phyloP scores from a whole-genome alignment of 2,888 invertebrate species.

The Apamea sordens region DNA sequence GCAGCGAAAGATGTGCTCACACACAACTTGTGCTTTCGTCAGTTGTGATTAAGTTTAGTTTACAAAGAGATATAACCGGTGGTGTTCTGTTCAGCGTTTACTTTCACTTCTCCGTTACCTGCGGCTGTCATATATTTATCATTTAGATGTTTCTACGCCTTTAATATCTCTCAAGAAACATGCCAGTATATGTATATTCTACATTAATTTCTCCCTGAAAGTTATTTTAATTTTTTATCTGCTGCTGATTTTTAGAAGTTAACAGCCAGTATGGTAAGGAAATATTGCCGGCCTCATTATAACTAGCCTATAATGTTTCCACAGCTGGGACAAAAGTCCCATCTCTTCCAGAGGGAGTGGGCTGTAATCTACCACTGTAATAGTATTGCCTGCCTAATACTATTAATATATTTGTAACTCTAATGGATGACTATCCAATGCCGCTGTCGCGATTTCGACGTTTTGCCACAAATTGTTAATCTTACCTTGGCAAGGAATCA shows the following conservation, averaged over 20 bases:
- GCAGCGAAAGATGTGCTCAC: constrained; percentile 20
- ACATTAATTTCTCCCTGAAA: constrained; percentile 2
- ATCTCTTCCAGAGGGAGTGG: background rate
- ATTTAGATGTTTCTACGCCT: constrained; percentile 32
- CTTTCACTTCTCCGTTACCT: constrained; percentile 56
- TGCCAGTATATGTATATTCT: background rate
- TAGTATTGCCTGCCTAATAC: background rate
- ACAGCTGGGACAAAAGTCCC: background rate
- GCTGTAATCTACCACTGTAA: background rate
- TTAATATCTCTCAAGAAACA: constrained; percentile 6
- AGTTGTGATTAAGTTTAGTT: constrained; percentile 50
- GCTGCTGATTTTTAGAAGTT: background rate
- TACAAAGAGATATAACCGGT: constrained; percentile 39
- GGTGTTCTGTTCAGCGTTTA: constrained; percentile 46
- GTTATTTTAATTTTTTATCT: background rate
- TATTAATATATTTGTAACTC: background rate
- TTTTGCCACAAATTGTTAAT: constrained; percentile 14
- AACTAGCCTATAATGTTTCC: background rate
- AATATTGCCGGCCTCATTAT: too few relatives aligned
- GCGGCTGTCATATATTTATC: constrained; percentile 32
- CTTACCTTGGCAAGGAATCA: constrained; percentile 33
- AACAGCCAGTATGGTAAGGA: background rate
- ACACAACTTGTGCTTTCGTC: constrained; percentile 38
- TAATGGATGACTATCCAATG: background rate
- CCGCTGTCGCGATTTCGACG: background rate